Evolutionary conservation across 2,888 invertebrate species (phyloP), one percentile per base, ranked within the genome.

Genomic region (Frankliniella intonsa): DNA sequence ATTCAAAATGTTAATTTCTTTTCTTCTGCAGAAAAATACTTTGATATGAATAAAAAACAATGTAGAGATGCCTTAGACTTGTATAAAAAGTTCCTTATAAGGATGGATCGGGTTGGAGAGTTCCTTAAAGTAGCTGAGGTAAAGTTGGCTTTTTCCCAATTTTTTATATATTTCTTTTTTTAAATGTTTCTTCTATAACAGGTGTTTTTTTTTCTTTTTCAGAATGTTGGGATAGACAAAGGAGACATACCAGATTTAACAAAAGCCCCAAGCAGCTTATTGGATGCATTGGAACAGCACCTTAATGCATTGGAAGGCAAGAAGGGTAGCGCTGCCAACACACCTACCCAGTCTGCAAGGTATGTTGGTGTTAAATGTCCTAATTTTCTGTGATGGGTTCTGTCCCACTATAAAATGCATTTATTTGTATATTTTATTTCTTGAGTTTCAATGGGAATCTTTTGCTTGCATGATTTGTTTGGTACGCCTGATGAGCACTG

Each of bases 41-140:
- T 99, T 89, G 98, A 98, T 89, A 99, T 99, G 98, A 98, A 98
- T 90, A 99, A 99, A 89, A 99, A 99, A 90, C 97, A 98, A 88
- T 97, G 97, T 87, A 94, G 97, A 86, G 98, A 99, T 87, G 98
- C 98, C 86, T 92, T 99, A 88, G 99, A 99, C 88, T 93, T 98
- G 87, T 99, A 99, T 90, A 99, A 98, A 90, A 97, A 97, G 90
- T 99, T 99, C 90, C 92, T 99, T 87, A 96, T 97, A 86, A 92
- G 98, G 87, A 98, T 99, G 97, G 99, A 99, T 90, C 93, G 96
- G 89, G 98, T 99, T 83, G 96, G 96, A 83, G 98, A 99, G 90
- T 99, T 99, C 89, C 91, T 99, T 83, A 97, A 98, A 91, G 95
- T 95, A 25, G 87, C 87, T 79, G 87, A 86, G 69, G 69, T 83